Base-by-base conservation (phyloP, 2,113 vertebrate genomes). In the Nanorana parkeri region DNA sequence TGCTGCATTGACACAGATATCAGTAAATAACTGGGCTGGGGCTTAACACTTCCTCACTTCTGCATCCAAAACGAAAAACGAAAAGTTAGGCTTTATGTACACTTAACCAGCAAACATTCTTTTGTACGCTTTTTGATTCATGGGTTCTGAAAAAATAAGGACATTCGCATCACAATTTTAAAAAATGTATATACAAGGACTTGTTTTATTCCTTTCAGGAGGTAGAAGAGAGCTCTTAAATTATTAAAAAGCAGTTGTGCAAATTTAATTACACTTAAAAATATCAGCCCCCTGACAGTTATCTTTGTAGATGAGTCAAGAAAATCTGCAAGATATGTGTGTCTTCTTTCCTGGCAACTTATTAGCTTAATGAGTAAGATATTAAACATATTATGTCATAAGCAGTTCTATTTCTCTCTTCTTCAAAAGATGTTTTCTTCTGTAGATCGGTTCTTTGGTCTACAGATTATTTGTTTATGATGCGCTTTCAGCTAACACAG, bases 321-420 rank as follows among this genome's bases (percentile, higher is more conserved):
- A 72, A 74, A 64, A 74, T 54, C 47, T 72, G 66, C 47, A 13
- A 23, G 77, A 79, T 68, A 32, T 68, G 20, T 55, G 28, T 41
- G 68, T 71, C 68, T 81, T 81, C 24, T 81, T 72, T 64, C 29
- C 78, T 52, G 78, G 36, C 56, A 72, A 47, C 68, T 64, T 81
- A 54, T 64, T 81, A 64, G 58, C 58, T 54, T 72, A 71, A 81
- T 63, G 58, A 81, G 68, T 41, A 54, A 72, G 36, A 15, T 32
- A 41, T 71, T 61, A 81, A 29, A 80, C 29, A 51, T 23, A 69
- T 41, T 69, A 36, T 58, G 32, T 55, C 63, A 16, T 10, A n/a
- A 68, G 26, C 54, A 24, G 20, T 36, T 36, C 68, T 28, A 20
- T 79, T 51, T 23, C 75, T 77, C n/a, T 58, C 28, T 80, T 80